These are phyloP conservation scores for Mionectes macconnelli DNA, from an alignment of 2,113 vertebrate species.

Conservation along the genomic window DNA sequence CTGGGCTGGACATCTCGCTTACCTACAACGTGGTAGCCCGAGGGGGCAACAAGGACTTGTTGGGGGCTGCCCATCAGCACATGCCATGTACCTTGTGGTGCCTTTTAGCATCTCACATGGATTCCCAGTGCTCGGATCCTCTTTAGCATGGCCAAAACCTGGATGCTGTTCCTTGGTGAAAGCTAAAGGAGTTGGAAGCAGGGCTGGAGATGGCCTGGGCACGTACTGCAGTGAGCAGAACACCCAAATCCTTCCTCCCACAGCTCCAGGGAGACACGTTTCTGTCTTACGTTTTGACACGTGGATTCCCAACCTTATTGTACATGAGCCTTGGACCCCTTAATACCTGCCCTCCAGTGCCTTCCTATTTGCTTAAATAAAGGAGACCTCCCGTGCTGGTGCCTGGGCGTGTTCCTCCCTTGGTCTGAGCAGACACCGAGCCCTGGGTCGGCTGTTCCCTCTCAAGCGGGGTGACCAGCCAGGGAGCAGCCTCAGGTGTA, in stretches of 20 bases:
- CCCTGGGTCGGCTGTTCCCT: background rate
- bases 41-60: background rate
- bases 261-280: background rate
- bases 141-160: background rate
- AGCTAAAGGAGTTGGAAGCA: background rate
- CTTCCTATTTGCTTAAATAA: background rate
- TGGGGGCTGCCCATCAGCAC: accelerated
- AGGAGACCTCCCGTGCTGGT: background rate
- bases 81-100: background rate
- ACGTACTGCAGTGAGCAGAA: background rate
- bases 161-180: background rate
- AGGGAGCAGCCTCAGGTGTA: background rate
- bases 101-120: background rate
- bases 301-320: background rate
- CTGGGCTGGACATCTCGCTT: accelerated
- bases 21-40: background rate
- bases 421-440: background rate
- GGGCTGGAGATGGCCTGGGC: accelerated
- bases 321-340: background rate
- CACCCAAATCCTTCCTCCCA: background rate
- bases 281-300: background rate
- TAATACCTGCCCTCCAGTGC: background rate
- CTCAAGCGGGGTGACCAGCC: background rate
- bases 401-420: background rate
- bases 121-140: background rate